Conservation (phyloP, 1,140 invertebrate genomes). For the Caenorhabditis remanei region DNA sequence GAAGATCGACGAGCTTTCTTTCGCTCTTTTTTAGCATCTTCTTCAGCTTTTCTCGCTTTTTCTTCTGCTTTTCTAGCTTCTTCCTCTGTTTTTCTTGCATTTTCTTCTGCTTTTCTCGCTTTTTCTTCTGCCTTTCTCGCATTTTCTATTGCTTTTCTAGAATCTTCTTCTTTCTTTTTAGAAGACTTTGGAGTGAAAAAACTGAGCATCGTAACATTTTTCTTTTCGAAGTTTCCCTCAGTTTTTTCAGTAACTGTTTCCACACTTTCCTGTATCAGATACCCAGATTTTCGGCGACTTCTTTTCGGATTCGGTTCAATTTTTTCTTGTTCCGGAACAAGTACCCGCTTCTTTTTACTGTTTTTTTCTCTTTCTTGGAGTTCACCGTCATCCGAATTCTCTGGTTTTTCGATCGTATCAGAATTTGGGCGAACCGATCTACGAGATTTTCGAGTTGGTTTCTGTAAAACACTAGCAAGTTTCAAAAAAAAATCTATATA, state of each 20-base stretch:
- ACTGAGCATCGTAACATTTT: background rate
- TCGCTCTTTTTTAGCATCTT: background rate
- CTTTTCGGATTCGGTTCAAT: constrained; percentile 7
- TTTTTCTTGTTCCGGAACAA: background rate
- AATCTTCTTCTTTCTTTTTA: background rate
- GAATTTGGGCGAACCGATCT: background rate
- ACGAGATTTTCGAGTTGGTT: background rate
- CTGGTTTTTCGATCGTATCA: background rate
- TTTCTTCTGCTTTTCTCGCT: background rate
- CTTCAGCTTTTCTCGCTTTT: background rate
- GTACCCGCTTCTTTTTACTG: background rate
- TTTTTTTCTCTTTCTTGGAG: background rate
- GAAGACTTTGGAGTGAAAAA: background rate
- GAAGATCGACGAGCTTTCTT: background rate
- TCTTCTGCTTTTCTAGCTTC: background rate
- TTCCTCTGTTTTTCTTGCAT: background rate
- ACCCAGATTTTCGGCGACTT: constrained; percentile 14
- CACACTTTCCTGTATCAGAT: background rate
- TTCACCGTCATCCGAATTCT: background rate
- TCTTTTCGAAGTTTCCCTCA: background rate
- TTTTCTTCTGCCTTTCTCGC: background rate
- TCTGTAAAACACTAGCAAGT: background rate
- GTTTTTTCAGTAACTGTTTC: background rate
- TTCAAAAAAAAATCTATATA: background rate
- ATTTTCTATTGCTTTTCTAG: background rate